Conservation (phyloP, 2,888 invertebrate genomes). For the Campaea margaritaria region DNA sequence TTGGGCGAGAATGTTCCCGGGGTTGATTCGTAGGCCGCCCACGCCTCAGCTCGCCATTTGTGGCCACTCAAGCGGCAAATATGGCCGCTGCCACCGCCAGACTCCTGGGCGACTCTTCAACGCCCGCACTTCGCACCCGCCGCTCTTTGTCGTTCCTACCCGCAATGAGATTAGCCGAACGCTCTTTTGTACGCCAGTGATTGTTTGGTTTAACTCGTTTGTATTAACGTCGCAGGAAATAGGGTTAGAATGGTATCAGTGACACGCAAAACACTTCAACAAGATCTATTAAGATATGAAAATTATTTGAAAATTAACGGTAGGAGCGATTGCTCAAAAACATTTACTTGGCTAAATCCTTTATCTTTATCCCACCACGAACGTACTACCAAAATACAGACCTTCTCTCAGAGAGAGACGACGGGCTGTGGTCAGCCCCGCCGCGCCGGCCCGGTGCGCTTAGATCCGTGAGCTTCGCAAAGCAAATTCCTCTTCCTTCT, state of each 20-base stretch:
- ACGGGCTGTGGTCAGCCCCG: too few species aligned
- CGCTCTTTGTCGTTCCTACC: constrained; percentile 59
- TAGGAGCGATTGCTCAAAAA: too few species aligned
- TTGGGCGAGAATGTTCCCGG: constrained; percentile 67
- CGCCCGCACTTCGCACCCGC: constrained; percentile 51
- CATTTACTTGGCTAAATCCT: too few species aligned
- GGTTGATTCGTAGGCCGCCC: constrained; percentile 61
- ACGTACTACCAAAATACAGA: too few species aligned
- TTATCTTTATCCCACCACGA: too few species aligned
- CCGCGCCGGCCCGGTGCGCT: too few species aligned
- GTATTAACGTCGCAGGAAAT: constrained; percentile 40
- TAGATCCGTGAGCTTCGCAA: too few species aligned
- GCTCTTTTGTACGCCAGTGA: constrained; percentile 71
- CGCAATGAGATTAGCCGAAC: constrained; percentile 75
- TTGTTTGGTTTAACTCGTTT: constrained; percentile 77
- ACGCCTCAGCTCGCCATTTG: constrained; percentile 59
- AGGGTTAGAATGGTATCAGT: constrained; percentile 20
- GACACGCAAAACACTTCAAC: constrained; percentile 27
- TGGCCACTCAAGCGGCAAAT: constrained; percentile 76
- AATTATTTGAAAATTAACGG: too few species aligned
- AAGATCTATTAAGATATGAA: constrained; percentile 10
- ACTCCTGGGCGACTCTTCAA: constrained; percentile 68
- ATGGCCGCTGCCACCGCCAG: constrained; percentile 75
- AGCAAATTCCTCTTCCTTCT: too few species aligned
- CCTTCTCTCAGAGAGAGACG: too few species aligned